Evolutionary conservation across 2,113 vertebrate genomes (phyloP), one percentile per base, ranked within the genome.

Genomic region (Hiodon tergisus): DNA sequence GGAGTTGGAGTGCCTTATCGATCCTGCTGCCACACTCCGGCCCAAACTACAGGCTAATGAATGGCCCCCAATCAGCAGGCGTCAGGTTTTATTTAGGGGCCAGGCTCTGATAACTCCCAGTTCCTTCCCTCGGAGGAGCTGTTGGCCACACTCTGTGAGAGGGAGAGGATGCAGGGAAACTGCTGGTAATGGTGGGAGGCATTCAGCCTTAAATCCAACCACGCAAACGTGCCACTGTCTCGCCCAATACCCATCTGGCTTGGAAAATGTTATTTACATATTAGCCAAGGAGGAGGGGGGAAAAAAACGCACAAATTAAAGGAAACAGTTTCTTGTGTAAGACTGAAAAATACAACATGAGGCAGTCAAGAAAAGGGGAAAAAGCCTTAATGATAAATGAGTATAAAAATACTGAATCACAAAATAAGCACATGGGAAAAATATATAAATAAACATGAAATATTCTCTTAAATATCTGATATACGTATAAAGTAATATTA

Each of bases 1-100:
- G 75, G 82, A 88, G 89, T 87, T 77, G 78, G 85, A 89, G 78
- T 84, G 88, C 85, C 89, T 89, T 91, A 94, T 94, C 86, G 92
- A 94, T 93, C 90, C 84, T 77, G 5, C 86, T 87, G 84, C 88
- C 83, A 81, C 72, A 74, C 86, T 87, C 73, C 1, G 79, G 83
- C 58, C 79, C 85, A 87, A 86, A 82, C 77, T 75, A 80, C 78
- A 72, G 77, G 80, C 87, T 92, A 84, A 89, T 85, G 85, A 88
- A 87, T 83, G 89, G 83, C 88, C 88, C 85, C 78, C 57, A 71
- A 76, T 86, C 78, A 71, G 83, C 77, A 70, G 84, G 82, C 77
- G 80, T 86, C 80, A 75, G 80, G 78, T 86, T 87, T 84, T 85
- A 86, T 87, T 86, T 88, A 83, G 85, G 82, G 83, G 75, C 82